Conservation (phyloP, 1,140 invertebrate genomes). For the Penaeus indicus region DNA sequence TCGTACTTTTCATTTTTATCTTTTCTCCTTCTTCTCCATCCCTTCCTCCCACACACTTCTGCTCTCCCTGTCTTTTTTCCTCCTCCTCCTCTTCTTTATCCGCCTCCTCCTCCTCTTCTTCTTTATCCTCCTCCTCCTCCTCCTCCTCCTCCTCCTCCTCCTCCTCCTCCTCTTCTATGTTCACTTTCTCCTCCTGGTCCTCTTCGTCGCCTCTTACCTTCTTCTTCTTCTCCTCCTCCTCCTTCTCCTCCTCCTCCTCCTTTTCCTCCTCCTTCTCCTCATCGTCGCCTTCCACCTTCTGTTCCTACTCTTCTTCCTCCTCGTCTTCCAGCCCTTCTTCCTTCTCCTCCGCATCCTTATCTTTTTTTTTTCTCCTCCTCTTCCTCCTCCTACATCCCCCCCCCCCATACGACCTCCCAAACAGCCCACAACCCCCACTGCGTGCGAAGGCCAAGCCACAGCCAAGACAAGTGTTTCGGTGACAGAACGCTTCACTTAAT, state of each 20-base stretch:
- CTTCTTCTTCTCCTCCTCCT: not conserved
- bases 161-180: not conserved
- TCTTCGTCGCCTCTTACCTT: not conserved
- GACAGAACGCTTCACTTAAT: conserved; percentile 55
- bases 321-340: not conserved
- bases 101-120: not conserved
- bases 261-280: not conserved
- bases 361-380: not conserved
- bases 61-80: not conserved
- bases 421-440: too few species aligned
- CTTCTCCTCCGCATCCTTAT: not conserved
- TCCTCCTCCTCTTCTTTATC: not conserved
- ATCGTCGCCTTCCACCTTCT: not conserved
- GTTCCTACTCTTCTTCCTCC: not conserved
- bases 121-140: not conserved
- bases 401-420: too few species aligned
- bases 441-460: conserved; percentile 9
- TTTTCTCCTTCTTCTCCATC: not conserved
- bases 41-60: not conserved
- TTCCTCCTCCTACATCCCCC: too few species aligned
- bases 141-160: not conserved
- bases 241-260: not conserved
- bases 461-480: conserved; percentile 38
- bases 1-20: too few species aligned
- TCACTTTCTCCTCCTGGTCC: not conserved